Evolutionary conservation across 2,888 invertebrate genomes (phyloP).

Genomic region (Brachylomia viminalis): DNA sequence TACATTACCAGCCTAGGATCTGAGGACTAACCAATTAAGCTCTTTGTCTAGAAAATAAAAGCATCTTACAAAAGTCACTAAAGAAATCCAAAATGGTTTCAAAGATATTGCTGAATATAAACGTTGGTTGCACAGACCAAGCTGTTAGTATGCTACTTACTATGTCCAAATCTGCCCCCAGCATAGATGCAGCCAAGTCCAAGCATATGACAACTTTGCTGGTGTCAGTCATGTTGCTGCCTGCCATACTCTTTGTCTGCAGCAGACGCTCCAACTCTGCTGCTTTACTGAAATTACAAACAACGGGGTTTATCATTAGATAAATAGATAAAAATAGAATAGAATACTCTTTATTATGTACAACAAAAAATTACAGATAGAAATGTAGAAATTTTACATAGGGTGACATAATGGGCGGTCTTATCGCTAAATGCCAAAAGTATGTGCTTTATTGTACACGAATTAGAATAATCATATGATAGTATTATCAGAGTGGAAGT

Average conservation of each 20-base stretch:
- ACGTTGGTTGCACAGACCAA: neutral
- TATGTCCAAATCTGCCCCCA: conserved; percentile 89
- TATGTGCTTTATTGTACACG: neutral
- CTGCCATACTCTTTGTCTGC: conserved; percentile 84
- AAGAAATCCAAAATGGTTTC: no score
- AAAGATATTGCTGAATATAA: no score
- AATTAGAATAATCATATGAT: neutral
- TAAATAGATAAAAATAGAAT: neutral
- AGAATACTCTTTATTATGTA: no score
- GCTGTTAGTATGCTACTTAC: conserved; percentile 73
- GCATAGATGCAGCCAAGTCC: conserved; percentile 90
- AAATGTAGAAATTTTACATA: no score
- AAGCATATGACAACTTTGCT: conserved; percentile 91
- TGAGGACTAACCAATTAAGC: no score
- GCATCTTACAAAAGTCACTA: no score
- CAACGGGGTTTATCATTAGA: neutral
- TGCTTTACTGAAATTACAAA: conserved; percentile 85
- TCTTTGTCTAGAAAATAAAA: no score
- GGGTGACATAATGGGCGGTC: no score
- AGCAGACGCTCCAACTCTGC: conserved; percentile 88
- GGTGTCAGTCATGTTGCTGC: conserved; percentile 89
- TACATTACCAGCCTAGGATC: no score
- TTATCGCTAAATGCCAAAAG: no score
- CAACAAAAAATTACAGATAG: no score
- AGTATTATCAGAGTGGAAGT: neutral